phyloP scores from a whole-genome alignment of 2,797 vertebrate species.

The Muraenolepis orangiensis region DNA sequence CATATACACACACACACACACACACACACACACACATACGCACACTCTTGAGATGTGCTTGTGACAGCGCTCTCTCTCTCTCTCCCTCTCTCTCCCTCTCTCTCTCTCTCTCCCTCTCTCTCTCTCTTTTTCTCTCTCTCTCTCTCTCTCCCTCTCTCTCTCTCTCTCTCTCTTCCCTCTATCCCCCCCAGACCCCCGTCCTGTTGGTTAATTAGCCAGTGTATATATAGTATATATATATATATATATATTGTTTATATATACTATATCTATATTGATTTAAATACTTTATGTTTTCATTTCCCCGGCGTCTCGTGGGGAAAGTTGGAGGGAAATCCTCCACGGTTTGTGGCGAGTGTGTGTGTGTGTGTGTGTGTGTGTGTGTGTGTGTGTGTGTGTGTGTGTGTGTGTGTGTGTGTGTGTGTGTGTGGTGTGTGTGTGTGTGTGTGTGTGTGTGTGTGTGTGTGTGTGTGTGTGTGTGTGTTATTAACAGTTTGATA shows the following conservation, averaged over 20 bases:
- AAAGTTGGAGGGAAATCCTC: conserved; percentile 48
- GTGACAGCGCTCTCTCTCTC: background rate
- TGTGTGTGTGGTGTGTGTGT: conserved; percentile 3
- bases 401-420: conserved; percentile 9
- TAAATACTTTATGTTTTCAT: conserved; percentile 38
- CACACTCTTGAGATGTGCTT: too few species aligned
- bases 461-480: conserved; percentile 12
- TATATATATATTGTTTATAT: too few species aligned
- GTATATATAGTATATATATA: background rate
- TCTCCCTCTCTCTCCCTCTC: background rate
- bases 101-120: background rate
- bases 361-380: background rate
- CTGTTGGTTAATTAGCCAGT: conserved; percentile 68
- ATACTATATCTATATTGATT: background rate
- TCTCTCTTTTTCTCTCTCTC: background rate
- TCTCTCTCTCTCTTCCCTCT: too few species aligned
- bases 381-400: conserved; percentile 6
- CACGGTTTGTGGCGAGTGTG: conserved; percentile 51
- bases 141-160: background rate
- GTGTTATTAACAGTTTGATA: conserved; percentile 33
- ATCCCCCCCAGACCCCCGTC: conserved; percentile 32
- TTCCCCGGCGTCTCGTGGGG: conserved; percentile 59
- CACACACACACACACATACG: too few species aligned
- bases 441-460: conserved; percentile 1
- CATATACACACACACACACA: too few species aligned